phyloP scores from a whole-genome alignment of 2,797 vertebrate genomes.

The Micropoecilia bifurca region DNA sequence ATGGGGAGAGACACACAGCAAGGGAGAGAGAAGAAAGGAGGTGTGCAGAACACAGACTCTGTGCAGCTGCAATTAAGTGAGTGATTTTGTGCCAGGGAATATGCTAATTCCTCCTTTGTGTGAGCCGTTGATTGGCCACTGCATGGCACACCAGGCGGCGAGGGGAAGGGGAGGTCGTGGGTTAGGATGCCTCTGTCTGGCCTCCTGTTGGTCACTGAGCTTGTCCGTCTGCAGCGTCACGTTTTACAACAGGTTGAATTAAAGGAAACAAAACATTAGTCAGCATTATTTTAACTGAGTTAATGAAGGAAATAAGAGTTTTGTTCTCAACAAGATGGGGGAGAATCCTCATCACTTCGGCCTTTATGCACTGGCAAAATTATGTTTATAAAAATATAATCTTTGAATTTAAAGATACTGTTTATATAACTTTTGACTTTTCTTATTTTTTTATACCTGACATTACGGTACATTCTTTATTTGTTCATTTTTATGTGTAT shows the following conservation, averaged over 20 bases:
- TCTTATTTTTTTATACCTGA: background rate
- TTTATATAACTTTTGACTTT: background rate
- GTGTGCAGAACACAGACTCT: slow-evolving; percentile 61
- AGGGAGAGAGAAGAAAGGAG: slow-evolving; percentile 40
- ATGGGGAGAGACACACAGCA: slow-evolving; percentile 20
- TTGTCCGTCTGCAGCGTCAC: slow-evolving; percentile 56
- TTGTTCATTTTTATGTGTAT: background rate
- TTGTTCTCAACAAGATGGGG: slow-evolving; percentile 53
- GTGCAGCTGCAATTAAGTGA: slow-evolving; percentile 79
- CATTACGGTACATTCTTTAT: background rate
- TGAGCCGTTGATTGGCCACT: slow-evolving; percentile 74
- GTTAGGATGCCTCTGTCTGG: slow-evolving; percentile 59
- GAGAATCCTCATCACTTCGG: background rate
- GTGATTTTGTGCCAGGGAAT: slow-evolving; percentile 75
- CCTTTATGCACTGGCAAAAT: background rate
- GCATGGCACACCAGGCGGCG: slow-evolving; percentile 49
- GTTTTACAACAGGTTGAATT: slow-evolving; percentile 17
- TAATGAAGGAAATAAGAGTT: slow-evolving; percentile 36
- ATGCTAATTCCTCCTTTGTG: slow-evolving; percentile 79
- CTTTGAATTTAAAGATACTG: background rate
- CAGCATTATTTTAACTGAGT: slow-evolving; percentile 28
- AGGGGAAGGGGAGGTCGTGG: slow-evolving; percentile 44
- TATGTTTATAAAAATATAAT: background rate
- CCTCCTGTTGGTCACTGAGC: slow-evolving; percentile 61
- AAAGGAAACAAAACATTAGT: slow-evolving; percentile 21